These are phyloP conservation scores for Bombylius discolor DNA, from an alignment of 2,888 invertebrate genomes.

Conservation along the genomic window DNA sequence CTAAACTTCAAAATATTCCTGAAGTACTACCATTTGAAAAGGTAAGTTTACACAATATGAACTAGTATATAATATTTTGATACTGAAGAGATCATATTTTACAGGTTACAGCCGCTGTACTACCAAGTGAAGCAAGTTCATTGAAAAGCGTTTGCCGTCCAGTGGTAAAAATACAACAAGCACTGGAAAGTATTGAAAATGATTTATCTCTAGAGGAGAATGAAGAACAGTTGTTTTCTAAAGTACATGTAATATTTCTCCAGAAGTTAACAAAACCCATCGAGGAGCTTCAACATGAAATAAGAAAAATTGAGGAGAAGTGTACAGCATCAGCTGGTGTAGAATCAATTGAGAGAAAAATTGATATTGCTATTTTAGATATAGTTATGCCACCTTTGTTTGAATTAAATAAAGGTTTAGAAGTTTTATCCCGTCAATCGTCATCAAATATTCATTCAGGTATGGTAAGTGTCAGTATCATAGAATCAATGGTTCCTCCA, in stretches of 20 bases:
- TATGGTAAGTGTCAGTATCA: slow-evolving; percentile 36
- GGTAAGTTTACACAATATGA: background rate
- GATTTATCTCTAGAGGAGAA: slow-evolving; percentile 31
- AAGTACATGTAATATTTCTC: slow-evolving; percentile 29
- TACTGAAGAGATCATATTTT: background rate
- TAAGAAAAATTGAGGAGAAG: slow-evolving; percentile 26
- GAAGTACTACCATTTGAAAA: slow-evolving; percentile 26
- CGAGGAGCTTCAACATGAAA: slow-evolving; percentile 24
- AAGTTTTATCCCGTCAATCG: slow-evolving; percentile 35
- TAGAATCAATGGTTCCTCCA: slow-evolving; percentile 41
- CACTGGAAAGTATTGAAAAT: slow-evolving; percentile 33
- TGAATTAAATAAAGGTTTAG: slow-evolving; percentile 47
- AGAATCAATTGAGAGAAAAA: slow-evolving; percentile 31
- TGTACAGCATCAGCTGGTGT: slow-evolving; percentile 12
- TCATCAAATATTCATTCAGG: slow-evolving; percentile 26
- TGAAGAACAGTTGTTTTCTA: slow-evolving; percentile 29
- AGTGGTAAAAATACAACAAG: slow-evolving; percentile 37
- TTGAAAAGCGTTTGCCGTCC: slow-evolving; percentile 33
- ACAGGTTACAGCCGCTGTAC: slow-evolving; percentile 23
- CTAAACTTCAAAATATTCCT: slow-evolving; percentile 23
- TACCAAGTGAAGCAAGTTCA: slow-evolving; percentile 31
- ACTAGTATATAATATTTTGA: no score
- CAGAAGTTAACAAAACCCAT: slow-evolving; percentile 29
- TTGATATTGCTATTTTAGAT: slow-evolving; percentile 50
- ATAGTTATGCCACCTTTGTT: slow-evolving; percentile 49